Percentiles rank a stretch among this genome's conserved stretches.
These are phyloP conservation scores for Deilephila porcellus DNA, from an alignment of 2,888 invertebrate genomes.

Conservation along the genomic window DNA sequence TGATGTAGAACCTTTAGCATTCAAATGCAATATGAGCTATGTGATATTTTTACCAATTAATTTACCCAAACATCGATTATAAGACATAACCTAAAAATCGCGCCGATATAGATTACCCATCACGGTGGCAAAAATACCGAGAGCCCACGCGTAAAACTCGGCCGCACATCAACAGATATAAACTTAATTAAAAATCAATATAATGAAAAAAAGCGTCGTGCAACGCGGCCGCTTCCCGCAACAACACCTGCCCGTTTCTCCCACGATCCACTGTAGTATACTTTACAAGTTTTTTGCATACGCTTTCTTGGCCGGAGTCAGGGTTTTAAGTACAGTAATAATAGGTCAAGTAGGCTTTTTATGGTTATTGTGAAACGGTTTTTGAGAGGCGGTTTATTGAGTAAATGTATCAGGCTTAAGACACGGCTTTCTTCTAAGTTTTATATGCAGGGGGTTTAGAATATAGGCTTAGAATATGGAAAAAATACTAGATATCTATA, in stretches of 20 bases:
- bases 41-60: not conserved
- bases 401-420: no score
- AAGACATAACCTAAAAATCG: not conserved
- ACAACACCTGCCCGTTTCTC: slow-evolving; percentile 77
- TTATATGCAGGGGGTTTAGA: no score
- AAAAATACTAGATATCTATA: no score
- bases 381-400: not conserved
- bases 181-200: slow-evolving; percentile 77
- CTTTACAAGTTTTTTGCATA: slow-evolving; percentile 46
- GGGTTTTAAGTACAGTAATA: not conserved
- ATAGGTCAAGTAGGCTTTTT: slow-evolving; percentile 42
- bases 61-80: not conserved
- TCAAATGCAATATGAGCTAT: not conserved
- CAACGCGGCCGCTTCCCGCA: slow-evolving; percentile 48
- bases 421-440: no score
- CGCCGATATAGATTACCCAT: no score
- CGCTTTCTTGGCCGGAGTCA: slow-evolving; percentile 24
- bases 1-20: no score
- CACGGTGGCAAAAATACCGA: slow-evolving; percentile 1
- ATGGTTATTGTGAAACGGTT: slow-evolving; percentile 24
- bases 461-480: no score
- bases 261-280: slow-evolving; percentile 69
- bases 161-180: slow-evolving; percentile 1
- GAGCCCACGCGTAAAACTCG: not conserved
- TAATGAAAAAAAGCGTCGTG: slow-evolving; percentile 34